These are phyloP conservation scores for Drosophila serrata DNA, from an alignment of 1,140 invertebrate genomes.

Conservation along the genomic window DNA sequence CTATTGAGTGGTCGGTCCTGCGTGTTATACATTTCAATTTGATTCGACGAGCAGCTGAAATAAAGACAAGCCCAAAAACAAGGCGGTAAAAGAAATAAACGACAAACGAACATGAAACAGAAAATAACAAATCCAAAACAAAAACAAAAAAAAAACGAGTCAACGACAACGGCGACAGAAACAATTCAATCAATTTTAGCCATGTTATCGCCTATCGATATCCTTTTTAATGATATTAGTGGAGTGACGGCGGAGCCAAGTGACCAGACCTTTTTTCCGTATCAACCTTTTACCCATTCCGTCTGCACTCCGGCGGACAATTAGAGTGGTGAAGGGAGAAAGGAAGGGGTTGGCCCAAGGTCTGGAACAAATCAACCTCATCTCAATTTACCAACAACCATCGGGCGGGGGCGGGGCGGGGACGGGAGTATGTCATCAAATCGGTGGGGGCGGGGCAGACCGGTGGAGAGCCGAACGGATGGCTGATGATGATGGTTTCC, in stretches of 20 bases:
- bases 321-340: slow-evolving; percentile 22
- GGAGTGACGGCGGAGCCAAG: slow-evolving; percentile 8
- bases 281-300: slow-evolving; percentile 31
- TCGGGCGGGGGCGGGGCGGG: slow-evolving; percentile 12
- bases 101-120: slow-evolving; percentile 12
- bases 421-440: slow-evolving; percentile 73
- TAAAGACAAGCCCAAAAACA: slow-evolving; percentile 29
- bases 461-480: neutral
- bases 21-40: slow-evolving; percentile 76
- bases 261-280: slow-evolving; percentile 74
- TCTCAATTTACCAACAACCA: slow-evolving; percentile 68
- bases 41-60: slow-evolving; percentile 64
- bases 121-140: neutral
- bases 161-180: slow-evolving; percentile 62
- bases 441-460: slow-evolving; percentile 22
- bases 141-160: slow-evolving; percentile 27
- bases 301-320: slow-evolving; percentile 19
- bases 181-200: slow-evolving; percentile 82
- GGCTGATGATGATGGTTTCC: slow-evolving; percentile 23
- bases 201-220: slow-evolving; percentile 80
- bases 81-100: slow-evolving; percentile 12
- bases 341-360: slow-evolving; percentile 17
- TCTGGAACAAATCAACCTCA: slow-evolving; percentile 46
- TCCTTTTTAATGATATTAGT: slow-evolving; percentile 79
- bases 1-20: slow-evolving; percentile 60